Evolutionary conservation across 2,113 vertebrate genomes (phyloP).

Genomic region (Galeopterus variegatus): DNA sequence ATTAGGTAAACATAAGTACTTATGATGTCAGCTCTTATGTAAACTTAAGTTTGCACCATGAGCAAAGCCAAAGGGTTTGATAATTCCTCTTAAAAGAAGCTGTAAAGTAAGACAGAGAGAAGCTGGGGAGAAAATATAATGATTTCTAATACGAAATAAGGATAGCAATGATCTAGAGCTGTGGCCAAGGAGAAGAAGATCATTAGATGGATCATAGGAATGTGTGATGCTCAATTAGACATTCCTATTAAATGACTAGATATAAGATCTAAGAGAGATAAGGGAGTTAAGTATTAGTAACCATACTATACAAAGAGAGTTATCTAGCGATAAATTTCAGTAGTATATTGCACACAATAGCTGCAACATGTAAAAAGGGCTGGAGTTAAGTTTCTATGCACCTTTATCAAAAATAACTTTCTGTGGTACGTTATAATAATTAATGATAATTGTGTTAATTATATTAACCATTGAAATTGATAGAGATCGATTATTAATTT

Average conservation of each 20-base stretch:
- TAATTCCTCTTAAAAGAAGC: background rate
- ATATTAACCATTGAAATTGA: background rate
- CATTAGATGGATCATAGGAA: background rate
- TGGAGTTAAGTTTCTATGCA: background rate
- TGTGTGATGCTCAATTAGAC: background rate
- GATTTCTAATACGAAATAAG: background rate
- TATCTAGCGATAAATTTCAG: background rate
- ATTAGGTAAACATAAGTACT: background rate
- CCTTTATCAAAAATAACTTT: background rate
- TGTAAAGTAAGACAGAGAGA: background rate
- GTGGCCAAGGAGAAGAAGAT: background rate
- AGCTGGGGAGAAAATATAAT: background rate
- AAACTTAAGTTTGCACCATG: background rate
- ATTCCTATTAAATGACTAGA: background rate
- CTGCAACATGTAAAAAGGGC: background rate
- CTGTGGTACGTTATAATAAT: background rate
- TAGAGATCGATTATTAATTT: background rate
- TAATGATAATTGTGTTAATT: background rate
- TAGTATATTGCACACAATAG: background rate
- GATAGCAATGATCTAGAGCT: background rate
- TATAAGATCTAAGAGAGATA: background rate
- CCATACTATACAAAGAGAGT: background rate
- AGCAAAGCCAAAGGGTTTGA: background rate
- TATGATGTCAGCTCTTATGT: background rate
- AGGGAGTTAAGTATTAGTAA: background rate